These are phyloP conservation scores for Holocentrus rufus DNA, from an alignment of 2,797 vertebrate species.

Conservation along the genomic window DNA sequence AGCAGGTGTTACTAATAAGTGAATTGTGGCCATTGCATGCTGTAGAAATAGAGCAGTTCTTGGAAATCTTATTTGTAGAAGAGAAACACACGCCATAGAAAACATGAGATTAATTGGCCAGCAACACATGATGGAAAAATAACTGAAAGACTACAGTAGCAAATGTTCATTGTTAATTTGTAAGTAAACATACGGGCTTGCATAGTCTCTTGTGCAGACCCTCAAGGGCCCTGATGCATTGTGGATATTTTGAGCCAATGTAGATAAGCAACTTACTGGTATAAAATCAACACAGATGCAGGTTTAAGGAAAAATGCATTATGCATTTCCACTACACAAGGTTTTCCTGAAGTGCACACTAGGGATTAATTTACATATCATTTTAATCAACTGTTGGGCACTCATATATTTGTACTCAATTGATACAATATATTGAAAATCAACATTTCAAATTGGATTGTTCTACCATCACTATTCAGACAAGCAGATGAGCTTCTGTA, in stretches of 20 bases:
- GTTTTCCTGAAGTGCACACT: neutral
- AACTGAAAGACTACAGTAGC: neutral
- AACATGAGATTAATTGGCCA: neutral
- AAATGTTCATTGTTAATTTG: neutral
- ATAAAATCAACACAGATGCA: neutral
- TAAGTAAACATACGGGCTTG: neutral
- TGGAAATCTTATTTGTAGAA: neutral
- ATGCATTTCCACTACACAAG: neutral
- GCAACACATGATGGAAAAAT: neutral
- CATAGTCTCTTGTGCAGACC: too few species aligned
- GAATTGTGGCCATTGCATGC: neutral
- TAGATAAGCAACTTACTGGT: too few species aligned
- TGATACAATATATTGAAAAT: constrained; percentile 24
- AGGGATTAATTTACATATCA: constrained; percentile 23
- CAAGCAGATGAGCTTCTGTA: neutral
- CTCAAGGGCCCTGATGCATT: neutral
- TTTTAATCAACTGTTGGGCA: constrained; percentile 26
- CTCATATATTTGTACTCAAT: constrained; percentile 10
- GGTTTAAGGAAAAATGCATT: too few species aligned
- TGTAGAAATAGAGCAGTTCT: neutral
- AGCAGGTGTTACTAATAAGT: constrained; percentile 17
- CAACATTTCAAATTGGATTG: neutral
- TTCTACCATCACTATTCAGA: neutral
- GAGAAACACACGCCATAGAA: neutral
- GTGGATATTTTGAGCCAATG: neutral